phyloP scores from a whole-genome alignment of 2,888 invertebrate genomes.

The Globia sparganii region DNA sequence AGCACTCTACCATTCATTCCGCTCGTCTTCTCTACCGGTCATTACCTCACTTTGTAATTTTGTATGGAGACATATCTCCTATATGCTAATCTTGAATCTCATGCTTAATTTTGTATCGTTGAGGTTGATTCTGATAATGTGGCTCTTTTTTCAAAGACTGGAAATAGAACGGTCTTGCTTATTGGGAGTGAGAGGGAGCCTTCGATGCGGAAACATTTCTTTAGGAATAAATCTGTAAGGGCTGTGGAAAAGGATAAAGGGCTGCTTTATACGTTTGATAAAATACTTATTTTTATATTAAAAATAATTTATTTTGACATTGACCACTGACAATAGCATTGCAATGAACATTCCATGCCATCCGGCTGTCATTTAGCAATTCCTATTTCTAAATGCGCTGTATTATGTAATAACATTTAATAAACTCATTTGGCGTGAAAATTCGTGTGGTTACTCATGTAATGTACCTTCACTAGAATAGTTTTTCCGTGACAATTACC shows the following conservation, averaged over 20 bases:
- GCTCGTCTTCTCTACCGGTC: no score
- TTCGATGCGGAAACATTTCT: neutral
- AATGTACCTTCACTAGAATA: constrained; percentile 54
- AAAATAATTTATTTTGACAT: constrained; percentile 39
- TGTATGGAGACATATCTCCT: neutral
- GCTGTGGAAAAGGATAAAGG: neutral
- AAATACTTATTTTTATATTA: constrained; percentile 6
- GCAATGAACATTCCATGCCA: constrained; percentile 25
- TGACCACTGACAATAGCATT: constrained; percentile 28
- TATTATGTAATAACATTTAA: constrained; percentile 62
- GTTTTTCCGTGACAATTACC: constrained; percentile 52
- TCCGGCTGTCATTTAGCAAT: constrained; percentile 40
- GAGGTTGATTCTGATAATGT: neutral
- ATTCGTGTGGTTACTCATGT: constrained; percentile 70
- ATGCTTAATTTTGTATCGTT: neutral
- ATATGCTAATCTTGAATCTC: neutral
- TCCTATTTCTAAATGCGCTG: constrained; percentile 45
- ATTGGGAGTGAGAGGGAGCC: neutral
- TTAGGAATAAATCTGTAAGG: no score
- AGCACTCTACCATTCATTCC: no score
- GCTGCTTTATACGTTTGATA: neutral
- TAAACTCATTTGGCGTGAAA: constrained; percentile 51
- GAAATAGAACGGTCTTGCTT: neutral
- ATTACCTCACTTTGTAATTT: no score
- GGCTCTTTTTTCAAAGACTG: neutral